Evolutionary conservation across 1,140 invertebrate genomes (phyloP), one percentile per base, ranked within the genome.

Genomic region (Diorhabda elongata): DNA sequence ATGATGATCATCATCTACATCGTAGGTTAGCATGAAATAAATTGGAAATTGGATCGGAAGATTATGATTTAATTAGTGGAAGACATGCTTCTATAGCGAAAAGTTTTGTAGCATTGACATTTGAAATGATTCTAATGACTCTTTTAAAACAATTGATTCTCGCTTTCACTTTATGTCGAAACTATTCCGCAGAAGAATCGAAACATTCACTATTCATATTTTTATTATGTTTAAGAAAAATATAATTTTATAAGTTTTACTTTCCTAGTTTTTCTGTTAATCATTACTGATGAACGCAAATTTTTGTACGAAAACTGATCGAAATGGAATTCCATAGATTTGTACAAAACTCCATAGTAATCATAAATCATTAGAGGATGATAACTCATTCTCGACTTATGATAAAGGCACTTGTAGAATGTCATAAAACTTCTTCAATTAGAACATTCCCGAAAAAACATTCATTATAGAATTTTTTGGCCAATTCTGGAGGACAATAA

Each of bases 401-500:
- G 67, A 70, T 70, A 61, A 70, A 70, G 64, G 61, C 66, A 71
- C 65, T 67, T 66, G n/a, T 43, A 60, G 64, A 59, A 58, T 7
- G 63, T 58, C 42, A 69, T 65, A 69, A 60, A 58, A 59, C 58
- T 69, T 45, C 71, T 69, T 72, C 71, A 72, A 72, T 72, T 72
- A 72, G 70, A 63, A 64, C 65, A 59, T 61, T 70, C 66, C 56
- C 45, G 70, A 72, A 70, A 70, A 72, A 67, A 58, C 66, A 69
- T 69, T 67, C 52, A 73, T 73, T 73, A 73, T 57, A 26, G 64
- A 70, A 67, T 73, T 73, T 52, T 71, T 73, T 73, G 72, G 61
- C 52, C 64, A 68, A 70, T 73, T 73, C 63, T 47, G 45, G 52
- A 8, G 63, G 68, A 47, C 69, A 59, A 74, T 74, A 73, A 75